phyloP scores from a whole-genome alignment of 1,140 invertebrate species.

The Conopomorpha cramerella region DNA sequence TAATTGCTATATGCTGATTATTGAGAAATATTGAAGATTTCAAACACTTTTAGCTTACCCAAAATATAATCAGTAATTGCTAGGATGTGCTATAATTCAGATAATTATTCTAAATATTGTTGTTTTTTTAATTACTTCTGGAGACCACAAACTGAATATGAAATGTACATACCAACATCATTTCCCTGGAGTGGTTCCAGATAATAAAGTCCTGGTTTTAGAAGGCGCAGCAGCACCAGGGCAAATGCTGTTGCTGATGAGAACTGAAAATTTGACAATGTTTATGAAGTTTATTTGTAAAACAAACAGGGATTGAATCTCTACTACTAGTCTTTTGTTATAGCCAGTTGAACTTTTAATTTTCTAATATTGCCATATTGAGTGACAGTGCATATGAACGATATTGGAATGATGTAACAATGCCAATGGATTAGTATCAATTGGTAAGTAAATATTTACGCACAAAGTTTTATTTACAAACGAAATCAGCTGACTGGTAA shows the following conservation, averaged over 20 bases:
- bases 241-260: conserved; percentile 39
- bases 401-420: neutral
- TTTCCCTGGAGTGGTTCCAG: conserved; percentile 19
- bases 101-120: neutral
- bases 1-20: too few species aligned
- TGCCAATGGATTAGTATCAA: neutral
- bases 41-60: neutral
- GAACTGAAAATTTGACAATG: conserved; percentile 14
- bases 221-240: conserved; percentile 24
- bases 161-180: conserved; percentile 19
- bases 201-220: conserved; percentile 36
- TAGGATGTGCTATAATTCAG: neutral
- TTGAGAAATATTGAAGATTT: neutral
- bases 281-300: neutral
- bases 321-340: neutral
- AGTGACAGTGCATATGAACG: too few species aligned
- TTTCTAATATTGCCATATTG: too few species aligned
- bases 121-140: neutral
- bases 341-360: too few species aligned
- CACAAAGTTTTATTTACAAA: too few species aligned
- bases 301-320: neutral
- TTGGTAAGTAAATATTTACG: neutral
- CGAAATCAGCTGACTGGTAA: too few species aligned
- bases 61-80: neutral
- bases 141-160: neutral